These are phyloP conservation scores for Rotaria sp. DNA, from an alignment of 2,888 invertebrate species.

Conservation along the genomic window DNA sequence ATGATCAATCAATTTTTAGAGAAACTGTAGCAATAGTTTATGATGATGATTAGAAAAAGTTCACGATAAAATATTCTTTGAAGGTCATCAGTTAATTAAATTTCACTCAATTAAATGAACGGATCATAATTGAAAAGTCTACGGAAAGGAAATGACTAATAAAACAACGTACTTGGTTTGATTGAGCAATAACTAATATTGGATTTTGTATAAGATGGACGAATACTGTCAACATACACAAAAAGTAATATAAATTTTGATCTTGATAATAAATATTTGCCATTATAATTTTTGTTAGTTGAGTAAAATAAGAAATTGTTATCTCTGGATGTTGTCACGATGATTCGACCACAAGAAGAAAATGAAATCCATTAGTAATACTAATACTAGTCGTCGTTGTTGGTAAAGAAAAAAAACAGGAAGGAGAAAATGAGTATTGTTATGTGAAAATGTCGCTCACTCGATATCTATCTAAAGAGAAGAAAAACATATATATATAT, in stretches of 20 bases:
- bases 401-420: neutral
- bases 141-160: neutral
- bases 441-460: neutral
- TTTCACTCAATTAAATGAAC: neutral
- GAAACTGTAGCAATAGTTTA: no score
- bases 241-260: neutral
- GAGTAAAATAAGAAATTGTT: neutral
- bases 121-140: no score
- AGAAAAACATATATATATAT: neutral
- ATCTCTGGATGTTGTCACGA: neutral
- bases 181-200: neutral
- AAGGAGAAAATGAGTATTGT: neutral
- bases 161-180: neutral
- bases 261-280: neutral
- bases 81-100: neutral
- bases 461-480: neutral
- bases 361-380: constrained; percentile 10
- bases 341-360: neutral
- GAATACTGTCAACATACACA: neutral
- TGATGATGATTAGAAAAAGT: no score
- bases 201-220: neutral
- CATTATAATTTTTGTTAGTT: neutral
- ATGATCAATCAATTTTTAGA: neutral
- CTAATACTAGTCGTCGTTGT: neutral
- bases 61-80: neutral